Evolutionary conservation across 2,888 invertebrate species (phyloP), one percentile per base, ranked within the genome.

Genomic region (Leptopilina drosophilae): DNA sequence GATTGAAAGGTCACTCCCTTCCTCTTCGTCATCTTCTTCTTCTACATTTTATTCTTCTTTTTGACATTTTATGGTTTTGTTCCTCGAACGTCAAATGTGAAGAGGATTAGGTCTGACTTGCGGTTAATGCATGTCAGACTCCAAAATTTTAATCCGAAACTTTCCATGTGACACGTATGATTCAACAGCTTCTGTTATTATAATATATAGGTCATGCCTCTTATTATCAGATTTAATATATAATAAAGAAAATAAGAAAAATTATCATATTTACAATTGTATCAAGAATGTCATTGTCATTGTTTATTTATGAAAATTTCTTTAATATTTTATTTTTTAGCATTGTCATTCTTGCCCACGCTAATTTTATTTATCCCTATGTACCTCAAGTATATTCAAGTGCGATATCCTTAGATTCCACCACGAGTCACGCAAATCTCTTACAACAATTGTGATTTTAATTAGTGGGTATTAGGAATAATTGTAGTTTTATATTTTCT

Each of bases 81-180:
- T 65, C 65, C 40, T 26, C 40, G n/a, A 49, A 65, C 65, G 33
- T 42, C 40, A 65, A n/a, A 65, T 65, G n/a, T 40, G 65, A 53
- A 69, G 67, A 69, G 67, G 67, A 69, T 69, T 69, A 69, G 49
- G 40, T 42, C 42, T 65, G 65, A n/a, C 65, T 65, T 65, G 42
- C 65, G 49, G 26, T 69, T 53, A 49, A 69, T 42, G 67, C 67
- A 11, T 69, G 67, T 20, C 67, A 69, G 67, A 20, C 26, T 67
- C 67, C 46, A 67, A 46, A 67, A 15, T 20, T 26, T 69, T 49
- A 69, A 20, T 69, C 49, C 12, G 0, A 42, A 49, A 42, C 42
- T 42, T 20, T 20, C 49, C 12, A 15, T 20, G 26, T 69, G 49
- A 15, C 9, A 53, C 20, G 20, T 49, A 1, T 12, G 49, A 67